Percentiles rank a stretch among this genome's conserved stretches.
phyloP scores from a whole-genome alignment of 2,797 vertebrate genomes.

The Pseudocheirus occidentalis region DNA sequence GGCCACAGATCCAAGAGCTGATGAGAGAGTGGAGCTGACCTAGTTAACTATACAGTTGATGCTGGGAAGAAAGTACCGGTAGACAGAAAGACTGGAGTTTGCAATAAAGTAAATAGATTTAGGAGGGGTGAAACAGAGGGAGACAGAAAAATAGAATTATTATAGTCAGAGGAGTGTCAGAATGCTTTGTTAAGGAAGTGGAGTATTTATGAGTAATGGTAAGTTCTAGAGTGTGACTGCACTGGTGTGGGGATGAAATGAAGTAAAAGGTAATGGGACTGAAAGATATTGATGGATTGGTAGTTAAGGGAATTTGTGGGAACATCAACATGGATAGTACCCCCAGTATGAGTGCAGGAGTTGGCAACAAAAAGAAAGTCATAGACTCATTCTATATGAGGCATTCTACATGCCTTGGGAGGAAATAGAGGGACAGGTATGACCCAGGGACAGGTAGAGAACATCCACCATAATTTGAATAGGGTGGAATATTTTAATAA shows the following conservation, averaged over 20 bases:
- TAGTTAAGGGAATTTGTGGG: not conserved
- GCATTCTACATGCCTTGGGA: not conserved
- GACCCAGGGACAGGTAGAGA: not conserved
- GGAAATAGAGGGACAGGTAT: not conserved
- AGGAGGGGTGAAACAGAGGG: not conserved
- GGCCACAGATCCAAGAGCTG: not conserved
- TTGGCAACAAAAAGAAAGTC: not conserved
- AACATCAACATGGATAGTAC: not conserved
- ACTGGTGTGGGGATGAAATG: not conserved
- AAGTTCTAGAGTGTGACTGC: not conserved
- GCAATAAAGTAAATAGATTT: not conserved
- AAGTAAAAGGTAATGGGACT: not conserved
- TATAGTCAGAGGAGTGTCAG: not conserved
- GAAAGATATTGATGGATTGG: not conserved
- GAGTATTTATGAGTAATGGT: not conserved
- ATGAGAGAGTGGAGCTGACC: not conserved
- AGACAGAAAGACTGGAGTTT: not conserved
- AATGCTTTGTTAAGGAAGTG: not conserved
- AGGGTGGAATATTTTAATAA: not conserved
- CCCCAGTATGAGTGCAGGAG: not conserved
- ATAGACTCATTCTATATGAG: not conserved
- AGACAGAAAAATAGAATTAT: not conserved
- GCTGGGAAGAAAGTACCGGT: not conserved
- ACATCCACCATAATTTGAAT: not conserved
- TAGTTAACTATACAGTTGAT: not conserved